These are phyloP conservation scores for Okapia johnstoni DNA, from an alignment of 2,113 vertebrate genomes.

Conservation along the genomic window DNA sequence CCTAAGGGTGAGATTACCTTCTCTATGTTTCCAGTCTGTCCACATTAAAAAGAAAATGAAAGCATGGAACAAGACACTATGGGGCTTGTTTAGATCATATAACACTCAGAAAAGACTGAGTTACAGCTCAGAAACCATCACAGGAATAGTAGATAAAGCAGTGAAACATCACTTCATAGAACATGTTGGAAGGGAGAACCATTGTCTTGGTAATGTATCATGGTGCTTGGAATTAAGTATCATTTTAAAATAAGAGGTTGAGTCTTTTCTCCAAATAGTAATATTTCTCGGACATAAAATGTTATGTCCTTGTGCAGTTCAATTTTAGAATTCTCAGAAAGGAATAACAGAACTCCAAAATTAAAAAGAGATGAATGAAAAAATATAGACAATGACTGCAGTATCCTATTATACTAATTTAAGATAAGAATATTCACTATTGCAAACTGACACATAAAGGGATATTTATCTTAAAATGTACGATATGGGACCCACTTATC, in stretches of 20 bases:
- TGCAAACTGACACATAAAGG: background rate
- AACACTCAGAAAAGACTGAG: background rate
- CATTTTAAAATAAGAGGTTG: constrained; percentile 10
- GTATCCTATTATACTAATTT: background rate
- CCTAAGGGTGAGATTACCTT: background rate
- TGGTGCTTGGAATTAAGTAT: background rate
- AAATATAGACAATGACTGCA: background rate
- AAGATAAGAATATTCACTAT: background rate
- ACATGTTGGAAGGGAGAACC: background rate
- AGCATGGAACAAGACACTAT: background rate
- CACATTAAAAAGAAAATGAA: background rate
- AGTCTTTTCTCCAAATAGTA: background rate
- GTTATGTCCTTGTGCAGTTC: background rate
- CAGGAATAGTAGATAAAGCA: background rate
- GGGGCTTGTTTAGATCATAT: background rate
- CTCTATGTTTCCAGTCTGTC: background rate
- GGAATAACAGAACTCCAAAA: background rate
- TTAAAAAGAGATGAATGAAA: background rate
- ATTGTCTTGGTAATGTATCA: background rate
- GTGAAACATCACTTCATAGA: background rate
- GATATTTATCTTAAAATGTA: background rate
- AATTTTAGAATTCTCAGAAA: background rate
- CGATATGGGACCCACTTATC: background rate
- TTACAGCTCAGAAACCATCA: background rate
- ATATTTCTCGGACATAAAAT: background rate